Evolutionary conservation across 2,888 invertebrate genomes (phyloP).

Genomic region (Magallana nippona): DNA sequence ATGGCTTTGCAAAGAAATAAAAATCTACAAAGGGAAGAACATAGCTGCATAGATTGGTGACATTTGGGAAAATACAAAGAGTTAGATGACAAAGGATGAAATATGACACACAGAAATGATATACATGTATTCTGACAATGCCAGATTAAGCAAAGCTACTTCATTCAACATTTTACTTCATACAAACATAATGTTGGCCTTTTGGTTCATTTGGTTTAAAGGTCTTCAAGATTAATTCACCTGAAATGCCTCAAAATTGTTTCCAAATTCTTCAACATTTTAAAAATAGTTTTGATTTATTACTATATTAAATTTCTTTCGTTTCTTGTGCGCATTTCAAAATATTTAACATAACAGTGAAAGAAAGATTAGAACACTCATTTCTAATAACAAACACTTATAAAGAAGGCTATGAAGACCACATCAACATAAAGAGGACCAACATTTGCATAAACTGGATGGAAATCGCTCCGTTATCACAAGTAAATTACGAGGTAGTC

Average conservation of each 20-base stretch:
- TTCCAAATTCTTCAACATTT: no score
- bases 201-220: neutral
- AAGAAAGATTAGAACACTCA: no score
- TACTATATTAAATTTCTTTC: no score
- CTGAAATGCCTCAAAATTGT: no score
- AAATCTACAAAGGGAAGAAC: neutral
- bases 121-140: conserved; percentile 1
- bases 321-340: no score
- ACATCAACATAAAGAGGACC: conserved; percentile 6
- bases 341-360: no score
- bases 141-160: neutral
- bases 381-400: no score
- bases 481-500: conserved; percentile 30
- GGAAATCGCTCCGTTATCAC: conserved; percentile 24
- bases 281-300: no score
- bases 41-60: conserved; percentile 32
- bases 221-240: no score
- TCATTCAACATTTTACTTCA: neutral
- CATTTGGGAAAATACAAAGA: conserved; percentile 11
- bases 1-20: neutral
- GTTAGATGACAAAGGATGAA: neutral
- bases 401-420: no score
- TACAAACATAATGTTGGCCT: conserved; percentile 2
- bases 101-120: neutral
- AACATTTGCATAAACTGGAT: conserved; percentile 33